phyloP scores from a whole-genome alignment of 2,113 vertebrate genomes.

The Balaeniceps rex region DNA sequence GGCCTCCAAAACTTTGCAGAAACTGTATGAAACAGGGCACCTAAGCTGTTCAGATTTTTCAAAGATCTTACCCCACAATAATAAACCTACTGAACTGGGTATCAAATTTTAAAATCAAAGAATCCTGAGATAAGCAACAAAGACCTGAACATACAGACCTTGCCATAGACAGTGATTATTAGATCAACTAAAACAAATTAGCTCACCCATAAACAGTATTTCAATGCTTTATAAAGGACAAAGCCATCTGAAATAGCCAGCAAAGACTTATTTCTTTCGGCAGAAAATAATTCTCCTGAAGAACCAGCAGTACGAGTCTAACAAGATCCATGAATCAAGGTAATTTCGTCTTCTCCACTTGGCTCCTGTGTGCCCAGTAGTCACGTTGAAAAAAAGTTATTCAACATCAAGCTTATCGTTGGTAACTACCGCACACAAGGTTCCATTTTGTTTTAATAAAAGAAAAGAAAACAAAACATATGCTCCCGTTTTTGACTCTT shows the following conservation, averaged over 20 bases:
- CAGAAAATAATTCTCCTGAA: background rate
- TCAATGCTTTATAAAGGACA: background rate
- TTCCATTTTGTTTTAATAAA: background rate
- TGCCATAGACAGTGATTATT: background rate
- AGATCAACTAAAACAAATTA: background rate
- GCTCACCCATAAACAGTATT: background rate
- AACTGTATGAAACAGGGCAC: background rate
- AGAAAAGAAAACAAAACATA: background rate
- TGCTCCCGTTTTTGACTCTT: constrained; percentile 41
- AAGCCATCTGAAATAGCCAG: background rate
- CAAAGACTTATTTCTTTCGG: background rate
- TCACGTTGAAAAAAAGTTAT: background rate
- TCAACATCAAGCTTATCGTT: background rate
- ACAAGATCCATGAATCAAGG: background rate
- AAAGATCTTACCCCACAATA: background rate
- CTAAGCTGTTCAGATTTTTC: background rate
- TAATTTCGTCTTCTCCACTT: background rate
- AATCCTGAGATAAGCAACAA: background rate
- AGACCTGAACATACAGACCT: background rate
- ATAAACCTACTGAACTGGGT: background rate
- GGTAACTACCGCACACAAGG: background rate
- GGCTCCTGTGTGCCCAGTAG: background rate
- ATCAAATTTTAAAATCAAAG: background rate
- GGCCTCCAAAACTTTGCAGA: background rate
- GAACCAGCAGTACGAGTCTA: background rate